Conservation (phyloP, 2,797 vertebrate species). For the Rhinophrynus dorsalis region DNA sequence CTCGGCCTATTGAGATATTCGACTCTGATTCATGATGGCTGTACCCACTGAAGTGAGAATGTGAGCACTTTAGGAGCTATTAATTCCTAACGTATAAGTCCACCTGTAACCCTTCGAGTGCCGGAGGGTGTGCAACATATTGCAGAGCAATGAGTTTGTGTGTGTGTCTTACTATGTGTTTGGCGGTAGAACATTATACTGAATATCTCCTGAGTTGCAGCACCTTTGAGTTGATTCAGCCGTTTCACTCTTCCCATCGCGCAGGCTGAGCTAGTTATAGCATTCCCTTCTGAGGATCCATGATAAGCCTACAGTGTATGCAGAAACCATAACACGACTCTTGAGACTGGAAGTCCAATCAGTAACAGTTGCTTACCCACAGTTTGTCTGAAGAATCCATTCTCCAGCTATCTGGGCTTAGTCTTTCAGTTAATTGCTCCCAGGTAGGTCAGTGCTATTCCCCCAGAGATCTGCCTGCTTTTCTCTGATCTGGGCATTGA, state of each 20-base stretch:
- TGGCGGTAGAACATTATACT: not conserved
- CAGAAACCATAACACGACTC: not conserved
- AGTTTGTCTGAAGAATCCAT: not conserved
- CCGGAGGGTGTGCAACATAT: too few species aligned
- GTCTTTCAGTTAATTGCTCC: conserved; percentile 19
- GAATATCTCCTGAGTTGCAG: not conserved
- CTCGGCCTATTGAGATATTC: too few species aligned
- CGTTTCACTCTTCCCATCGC: not conserved
- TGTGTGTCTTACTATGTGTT: not conserved
- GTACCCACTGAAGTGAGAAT: too few species aligned
- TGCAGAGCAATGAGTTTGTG: too few species aligned
- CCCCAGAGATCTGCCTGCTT: not conserved
- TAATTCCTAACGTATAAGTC: too few species aligned
- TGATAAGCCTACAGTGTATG: not conserved
- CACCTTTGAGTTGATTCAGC: not conserved
- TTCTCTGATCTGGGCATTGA: not conserved
- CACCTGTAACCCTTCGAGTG: too few species aligned
- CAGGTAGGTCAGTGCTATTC: not conserved
- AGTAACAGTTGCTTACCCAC: not conserved
- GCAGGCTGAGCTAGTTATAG: not conserved
- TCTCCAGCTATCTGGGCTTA: not conserved
- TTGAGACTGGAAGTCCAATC: not conserved
- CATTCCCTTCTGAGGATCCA: not conserved
- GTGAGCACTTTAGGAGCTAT: too few species aligned
- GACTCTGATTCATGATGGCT: too few species aligned